Evolutionary conservation across 2,888 invertebrate species (phyloP).

Genomic region (Glaucopsyche alexis): DNA sequence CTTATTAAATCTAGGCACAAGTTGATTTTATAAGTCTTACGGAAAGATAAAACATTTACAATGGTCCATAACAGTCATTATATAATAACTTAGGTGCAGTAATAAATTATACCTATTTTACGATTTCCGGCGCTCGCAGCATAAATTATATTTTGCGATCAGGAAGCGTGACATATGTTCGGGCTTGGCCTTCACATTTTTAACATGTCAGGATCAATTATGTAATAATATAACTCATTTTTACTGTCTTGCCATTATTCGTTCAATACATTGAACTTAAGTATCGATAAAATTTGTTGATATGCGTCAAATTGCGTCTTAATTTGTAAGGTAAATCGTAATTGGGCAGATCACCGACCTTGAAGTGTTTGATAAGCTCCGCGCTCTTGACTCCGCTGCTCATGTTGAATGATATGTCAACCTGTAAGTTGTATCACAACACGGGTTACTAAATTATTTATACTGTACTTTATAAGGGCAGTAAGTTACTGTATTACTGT

Average conservation of each 20-base stretch:
- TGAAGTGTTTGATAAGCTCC: conserved; percentile 95
- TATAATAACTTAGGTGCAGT: not conserved
- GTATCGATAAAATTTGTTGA: not conserved
- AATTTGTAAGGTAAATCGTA: not conserved
- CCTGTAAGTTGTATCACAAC: conserved; percentile 55
- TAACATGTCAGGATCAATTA: not conserved
- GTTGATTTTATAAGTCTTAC: too few species aligned
- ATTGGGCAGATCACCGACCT: conserved; percentile 61
- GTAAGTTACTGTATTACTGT: too few species aligned
- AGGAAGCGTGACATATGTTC: not conserved
- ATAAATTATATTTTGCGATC: not conserved
- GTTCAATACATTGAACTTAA: too few species aligned
- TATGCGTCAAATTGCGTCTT: not conserved
- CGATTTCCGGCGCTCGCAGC: not conserved
- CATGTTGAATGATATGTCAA: conserved; percentile 99
- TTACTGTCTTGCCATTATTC: too few species aligned
- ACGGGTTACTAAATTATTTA: not conserved
- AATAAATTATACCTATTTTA: not conserved
- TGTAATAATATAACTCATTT: not conserved
- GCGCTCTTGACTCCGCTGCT: conserved; percentile 98
- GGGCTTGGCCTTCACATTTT: not conserved
- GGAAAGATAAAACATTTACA: not conserved
- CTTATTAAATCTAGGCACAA: too few species aligned
- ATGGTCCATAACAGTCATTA: not conserved
- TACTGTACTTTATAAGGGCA: too few species aligned